Percentiles rank a stretch among this genome's conserved stretches.
phyloP scores from a whole-genome alignment of 2,888 invertebrate genomes.

The Tridacna crocea region DNA sequence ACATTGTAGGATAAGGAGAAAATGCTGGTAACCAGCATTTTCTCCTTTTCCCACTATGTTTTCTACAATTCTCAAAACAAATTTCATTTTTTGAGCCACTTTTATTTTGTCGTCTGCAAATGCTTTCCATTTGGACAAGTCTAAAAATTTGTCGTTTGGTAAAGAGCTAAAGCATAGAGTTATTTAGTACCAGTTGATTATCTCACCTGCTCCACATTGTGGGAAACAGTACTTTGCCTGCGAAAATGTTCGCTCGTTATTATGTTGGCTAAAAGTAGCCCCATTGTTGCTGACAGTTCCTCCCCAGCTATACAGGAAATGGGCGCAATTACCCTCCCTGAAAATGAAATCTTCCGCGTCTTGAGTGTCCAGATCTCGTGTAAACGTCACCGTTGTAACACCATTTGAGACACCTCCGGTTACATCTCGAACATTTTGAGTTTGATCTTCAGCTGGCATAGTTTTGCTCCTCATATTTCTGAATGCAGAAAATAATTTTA shows the following conservation, averaged over 20 bases:
- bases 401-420: conserved; percentile 49
- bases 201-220: conserved; percentile 30
- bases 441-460: conserved; percentile 51
- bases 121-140: too few relatives aligned
- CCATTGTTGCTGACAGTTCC: conserved; percentile 39
- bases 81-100: too few relatives aligned
- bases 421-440: conserved; percentile 50
- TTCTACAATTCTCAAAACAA: too few relatives aligned
- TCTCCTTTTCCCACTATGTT: too few relatives aligned
- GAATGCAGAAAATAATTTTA: conserved; percentile 3
- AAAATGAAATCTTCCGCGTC: conserved; percentile 58
- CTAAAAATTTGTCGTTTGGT: too few relatives aligned
- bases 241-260: conserved; percentile 30
- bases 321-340: conserved; percentile 78
- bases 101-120: too few relatives aligned
- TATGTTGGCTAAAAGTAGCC: conserved; percentile 32
- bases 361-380: conserved; percentile 56
- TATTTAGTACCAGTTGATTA: too few relatives aligned
- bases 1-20: too few relatives aligned
- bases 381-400: conserved; percentile 63
- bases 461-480: conserved; percentile 3
- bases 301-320: conserved; percentile 66
- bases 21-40: too few relatives aligned
- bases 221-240: conserved; percentile 41
- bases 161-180: too few relatives aligned